Evolutionary conservation across 1,140 invertebrate species (phyloP), one percentile per base, ranked within the genome.

Genomic region (Conus ventricosus): DNA sequence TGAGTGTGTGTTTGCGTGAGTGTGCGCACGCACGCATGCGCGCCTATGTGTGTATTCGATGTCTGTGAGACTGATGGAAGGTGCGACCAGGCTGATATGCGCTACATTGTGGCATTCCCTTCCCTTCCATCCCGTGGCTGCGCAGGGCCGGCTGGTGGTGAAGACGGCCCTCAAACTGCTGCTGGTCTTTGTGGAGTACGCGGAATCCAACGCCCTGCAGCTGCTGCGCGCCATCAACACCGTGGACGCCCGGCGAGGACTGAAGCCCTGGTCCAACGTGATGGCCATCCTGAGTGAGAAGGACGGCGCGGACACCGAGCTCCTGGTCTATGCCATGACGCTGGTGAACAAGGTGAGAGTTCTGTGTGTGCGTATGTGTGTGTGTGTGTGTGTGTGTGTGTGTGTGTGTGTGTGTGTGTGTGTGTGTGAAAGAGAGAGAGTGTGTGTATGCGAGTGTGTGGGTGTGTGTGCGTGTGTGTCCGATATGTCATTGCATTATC

Each of bases 131-230:
- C 39, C 39, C 39, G 39, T 39, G 39, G 39, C 39, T 39, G 39
- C 60, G 93, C 90, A 96, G 96, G 99, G 98, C 96, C 97, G 99
- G n/a, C 96, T 99, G 88, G 98, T 99, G n/a, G 98, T 99, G 13
- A 99, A 99, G 96, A 99, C 99, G 5, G 98, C 99, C 0, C 96
- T 99, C 82, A 99, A 99, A 95, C 96, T 99, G 15, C 96, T 99
- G 27, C 96, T 99, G 87, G 98, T 99, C 11, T 99, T 99, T 96
- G 98, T 99, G 17, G 99, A 99, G 95, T 99, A 99, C 95, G 97
- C 98, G 20, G 99, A 99, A 93, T 97, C 97, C 76, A 99, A 99
- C 96, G 98, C 98, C 90, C 90, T 90, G 51, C 93, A 95, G 54
- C 91, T 95, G 20, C 85, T 95, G 71, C 97, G 98, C 91, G 99